phyloP scores from a whole-genome alignment of 2,113 vertebrate genomes.

The Pseudorectes ferrugineus region DNA sequence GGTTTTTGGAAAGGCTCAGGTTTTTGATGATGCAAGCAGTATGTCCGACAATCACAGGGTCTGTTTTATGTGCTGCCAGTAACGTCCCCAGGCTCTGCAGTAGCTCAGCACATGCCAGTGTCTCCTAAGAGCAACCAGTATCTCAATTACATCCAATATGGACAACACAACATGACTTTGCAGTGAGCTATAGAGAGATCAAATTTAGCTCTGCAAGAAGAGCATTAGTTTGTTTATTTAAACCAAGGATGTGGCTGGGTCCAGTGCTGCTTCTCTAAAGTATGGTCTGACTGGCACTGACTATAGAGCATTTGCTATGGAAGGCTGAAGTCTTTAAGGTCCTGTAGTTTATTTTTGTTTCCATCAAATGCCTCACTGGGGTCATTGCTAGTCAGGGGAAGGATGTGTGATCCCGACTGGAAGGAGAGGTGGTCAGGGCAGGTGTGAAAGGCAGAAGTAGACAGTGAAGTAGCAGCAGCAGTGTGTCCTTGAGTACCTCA shows the following conservation, averaged over 20 bases:
- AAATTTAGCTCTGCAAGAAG: not conserved
- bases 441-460: not conserved
- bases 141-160: not conserved
- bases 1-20: conserved; percentile 49
- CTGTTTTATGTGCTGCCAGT: conserved; percentile 55
- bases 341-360: not conserved
- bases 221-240: not conserved
- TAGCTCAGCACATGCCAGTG: conserved; percentile 67
- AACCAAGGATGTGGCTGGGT: not conserved
- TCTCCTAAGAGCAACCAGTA: conserved; percentile 57
- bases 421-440: not conserved
- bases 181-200: not conserved
- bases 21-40: conserved; percentile 68
- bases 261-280: not conserved
- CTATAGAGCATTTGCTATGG: not conserved
- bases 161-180: not conserved
- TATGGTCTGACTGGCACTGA: not conserved
- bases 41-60: conserved; percentile 60
- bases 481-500: not conserved
- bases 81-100: conserved; percentile 66
- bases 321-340: not conserved
- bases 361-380: not conserved
- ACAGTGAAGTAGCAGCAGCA: not conserved
- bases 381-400: not conserved
- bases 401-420: not conserved